phyloP scores from a whole-genome alignment of 1,140 invertebrate species.

The Drosophila miranda region DNA sequence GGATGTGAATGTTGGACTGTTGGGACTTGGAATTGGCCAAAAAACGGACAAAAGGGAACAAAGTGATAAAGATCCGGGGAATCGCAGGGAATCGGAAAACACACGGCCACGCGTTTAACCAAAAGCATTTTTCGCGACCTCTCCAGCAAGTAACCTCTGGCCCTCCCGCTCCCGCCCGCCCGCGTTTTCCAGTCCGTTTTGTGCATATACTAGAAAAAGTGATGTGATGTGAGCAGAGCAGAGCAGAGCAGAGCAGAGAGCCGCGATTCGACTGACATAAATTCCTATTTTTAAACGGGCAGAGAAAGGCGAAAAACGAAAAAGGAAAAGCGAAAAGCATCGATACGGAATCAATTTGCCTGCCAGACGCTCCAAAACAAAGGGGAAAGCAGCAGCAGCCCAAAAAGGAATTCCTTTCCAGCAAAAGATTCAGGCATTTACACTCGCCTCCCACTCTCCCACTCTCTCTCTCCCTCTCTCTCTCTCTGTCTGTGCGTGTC shows the following conservation, averaged over 20 bases:
- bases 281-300: constrained; percentile 73
- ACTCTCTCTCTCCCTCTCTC: neutral
- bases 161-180: constrained; percentile 21
- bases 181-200: constrained; percentile 62
- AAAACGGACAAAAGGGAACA: neutral
- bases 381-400: neutral
- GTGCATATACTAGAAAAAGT: constrained; percentile 62
- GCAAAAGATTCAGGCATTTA: constrained; percentile 49
- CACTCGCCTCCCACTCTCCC: constrained; percentile 22
- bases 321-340: constrained; percentile 5
- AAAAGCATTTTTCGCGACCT: constrained; percentile 38
- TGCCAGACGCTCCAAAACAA: constrained; percentile 25
- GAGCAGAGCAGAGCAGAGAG: constrained; percentile 25
- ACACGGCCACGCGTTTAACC: constrained; percentile 16
- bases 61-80: constrained; percentile 9
- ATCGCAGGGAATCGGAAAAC: constrained; percentile 3
- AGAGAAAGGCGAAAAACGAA: constrained; percentile 15
- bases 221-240: constrained; percentile 20
- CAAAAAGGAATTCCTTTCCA: constrained; percentile 46
- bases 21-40: neutral
- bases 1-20: constrained; percentile 33
- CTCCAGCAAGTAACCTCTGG: constrained; percentile 10
- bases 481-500: neutral
- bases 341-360: constrained; percentile 46
- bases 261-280: constrained; percentile 60